Percentiles rank a stretch among this genome's conserved stretches.
Evolutionary conservation across 2,797 vertebrate genomes (phyloP).

Genomic region (Rhinatrema bivittatum): DNA sequence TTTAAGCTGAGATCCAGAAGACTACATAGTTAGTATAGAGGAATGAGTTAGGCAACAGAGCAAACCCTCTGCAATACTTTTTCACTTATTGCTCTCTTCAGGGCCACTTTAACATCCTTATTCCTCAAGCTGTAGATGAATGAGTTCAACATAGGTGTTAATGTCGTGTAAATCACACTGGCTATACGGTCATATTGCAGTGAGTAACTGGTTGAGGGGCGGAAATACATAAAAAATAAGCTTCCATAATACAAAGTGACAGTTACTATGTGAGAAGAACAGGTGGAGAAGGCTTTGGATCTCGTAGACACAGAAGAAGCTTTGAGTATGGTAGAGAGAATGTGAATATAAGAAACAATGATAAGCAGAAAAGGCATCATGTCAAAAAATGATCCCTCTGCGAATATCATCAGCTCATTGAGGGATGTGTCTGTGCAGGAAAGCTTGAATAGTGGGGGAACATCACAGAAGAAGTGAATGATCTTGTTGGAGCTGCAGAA

Average conservation of each 20-base stretch:
- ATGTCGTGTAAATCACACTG: constrained; percentile 14
- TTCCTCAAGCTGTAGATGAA: constrained; percentile 32
- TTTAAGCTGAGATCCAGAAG: no score
- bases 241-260: constrained; percentile 23
- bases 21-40: no score
- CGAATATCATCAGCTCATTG: constrained; percentile 6
- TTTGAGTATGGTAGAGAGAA: neutral
- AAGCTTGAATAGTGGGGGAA: constrained; percentile 2
- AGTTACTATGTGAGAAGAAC: constrained; percentile 14
- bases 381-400: constrained; percentile 3
- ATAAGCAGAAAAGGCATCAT: constrained; percentile 5
- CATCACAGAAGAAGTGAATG: constrained; percentile 9
- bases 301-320: constrained; percentile 4
- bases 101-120: constrained; percentile 10
- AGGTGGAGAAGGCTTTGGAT: constrained; percentile 23
- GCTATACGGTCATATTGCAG: constrained; percentile 2
- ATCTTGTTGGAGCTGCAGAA: neutral
- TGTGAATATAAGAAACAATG: neutral
- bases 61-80: no score
- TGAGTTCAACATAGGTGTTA: constrained; percentile 20
- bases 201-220: constrained; percentile 2
- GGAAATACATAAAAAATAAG: constrained; percentile 13
- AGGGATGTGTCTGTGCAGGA: neutral
- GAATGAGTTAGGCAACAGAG: no score
- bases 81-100: neutral